These are phyloP conservation scores for Clarias fuscus DNA, from an alignment of 2,797 vertebrate genomes.

Conservation along the genomic window DNA sequence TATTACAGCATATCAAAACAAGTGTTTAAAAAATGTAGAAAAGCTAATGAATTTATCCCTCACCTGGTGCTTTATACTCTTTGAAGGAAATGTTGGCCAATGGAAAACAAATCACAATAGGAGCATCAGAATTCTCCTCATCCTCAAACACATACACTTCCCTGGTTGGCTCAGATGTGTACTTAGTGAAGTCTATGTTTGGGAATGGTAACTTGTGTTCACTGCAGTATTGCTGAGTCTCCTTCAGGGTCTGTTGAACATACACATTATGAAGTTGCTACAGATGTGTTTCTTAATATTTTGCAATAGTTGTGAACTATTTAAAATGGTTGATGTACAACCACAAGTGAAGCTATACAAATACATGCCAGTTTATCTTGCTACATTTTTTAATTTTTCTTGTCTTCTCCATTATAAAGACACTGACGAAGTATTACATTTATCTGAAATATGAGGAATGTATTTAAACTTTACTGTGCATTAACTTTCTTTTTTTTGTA, in stretches of 20 bases:
- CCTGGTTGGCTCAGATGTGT: conserved; percentile 67
- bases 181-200: conserved; percentile 64
- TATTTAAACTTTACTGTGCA: too few relatives aligned
- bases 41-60: background rate
- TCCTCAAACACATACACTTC: conserved; percentile 80
- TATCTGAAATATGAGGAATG: background rate
- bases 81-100: conserved; percentile 76
- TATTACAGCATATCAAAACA: background rate
- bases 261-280: background rate
- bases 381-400: background rate
- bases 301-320: background rate
- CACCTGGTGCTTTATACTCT: conserved; percentile 80
- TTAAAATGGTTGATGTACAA: background rate
- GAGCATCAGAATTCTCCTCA: conserved; percentile 68
- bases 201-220: conserved; percentile 81
- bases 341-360: background rate
- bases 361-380: background rate
- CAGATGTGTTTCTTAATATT: background rate
- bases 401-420: background rate
- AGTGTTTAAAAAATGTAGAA: background rate
- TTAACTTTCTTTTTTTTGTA: too few relatives aligned
- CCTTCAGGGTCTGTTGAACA: conserved; percentile 71
- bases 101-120: conserved; percentile 81
- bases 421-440: background rate
- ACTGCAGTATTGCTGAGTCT: conserved; percentile 73